These are phyloP conservation scores for Spermophilus dauricus DNA, from an alignment of 2,113 vertebrate genomes.

Conservation along the genomic window DNA sequence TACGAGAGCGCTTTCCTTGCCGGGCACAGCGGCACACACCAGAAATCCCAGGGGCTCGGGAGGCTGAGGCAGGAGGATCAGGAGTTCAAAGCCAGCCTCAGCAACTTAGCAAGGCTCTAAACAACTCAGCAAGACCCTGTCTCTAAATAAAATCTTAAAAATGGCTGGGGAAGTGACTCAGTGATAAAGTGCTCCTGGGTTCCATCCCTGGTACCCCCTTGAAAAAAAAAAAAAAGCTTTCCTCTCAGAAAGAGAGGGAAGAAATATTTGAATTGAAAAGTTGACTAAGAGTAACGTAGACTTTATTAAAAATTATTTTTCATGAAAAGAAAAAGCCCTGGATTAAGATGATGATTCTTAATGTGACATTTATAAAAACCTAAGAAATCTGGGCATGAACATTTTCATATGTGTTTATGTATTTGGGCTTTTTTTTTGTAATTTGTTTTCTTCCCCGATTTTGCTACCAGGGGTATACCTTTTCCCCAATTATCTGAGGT, in stretches of 20 bases:
- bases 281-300: constrained; percentile 38
- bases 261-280: constrained; percentile 33
- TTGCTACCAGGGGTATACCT: not conserved
- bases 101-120: too few species aligned
- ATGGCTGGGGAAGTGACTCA: too few species aligned
- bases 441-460: constrained; percentile 22
- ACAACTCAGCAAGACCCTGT: too few species aligned
- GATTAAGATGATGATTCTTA: constrained; percentile 54
- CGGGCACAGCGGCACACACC: too few species aligned
- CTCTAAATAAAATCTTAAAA: too few species aligned
- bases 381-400: constrained; percentile 27
- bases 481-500: not conserved
- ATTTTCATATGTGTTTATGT: not conserved
- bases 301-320: constrained; percentile 64
- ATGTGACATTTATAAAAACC: constrained; percentile 20
- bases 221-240: not conserved
- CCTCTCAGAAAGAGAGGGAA: not conserved
- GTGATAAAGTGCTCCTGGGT: too few species aligned
- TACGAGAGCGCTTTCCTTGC: not conserved
- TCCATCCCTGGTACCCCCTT: too few species aligned
- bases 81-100: too few species aligned
- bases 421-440: not conserved
- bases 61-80: too few species aligned
- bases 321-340: constrained; percentile 24
- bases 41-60: too few species aligned